Conservation (phyloP, 2,797 vertebrate genomes). For the Pelochelys cantorii region DNA sequence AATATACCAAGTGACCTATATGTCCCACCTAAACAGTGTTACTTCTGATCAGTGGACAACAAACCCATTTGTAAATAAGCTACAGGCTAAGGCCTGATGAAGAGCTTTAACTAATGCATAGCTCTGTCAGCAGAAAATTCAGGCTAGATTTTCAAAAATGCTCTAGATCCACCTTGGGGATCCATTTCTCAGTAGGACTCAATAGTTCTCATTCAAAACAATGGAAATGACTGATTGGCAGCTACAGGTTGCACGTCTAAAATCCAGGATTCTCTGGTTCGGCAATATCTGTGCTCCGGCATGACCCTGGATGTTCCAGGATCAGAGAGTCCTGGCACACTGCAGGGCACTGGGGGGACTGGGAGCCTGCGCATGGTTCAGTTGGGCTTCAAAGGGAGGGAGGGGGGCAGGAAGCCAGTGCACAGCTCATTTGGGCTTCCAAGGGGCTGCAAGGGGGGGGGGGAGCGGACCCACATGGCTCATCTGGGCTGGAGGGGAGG, state of each 20-base stretch:
- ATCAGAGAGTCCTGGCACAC: too few species aligned
- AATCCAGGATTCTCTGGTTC: too few species aligned
- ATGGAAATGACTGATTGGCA: not conserved
- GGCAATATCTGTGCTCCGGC: too few species aligned
- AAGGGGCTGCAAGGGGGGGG: too few species aligned
- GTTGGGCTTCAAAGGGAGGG: too few species aligned
- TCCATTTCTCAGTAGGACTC: not conserved
- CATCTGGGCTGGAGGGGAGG: too few species aligned
- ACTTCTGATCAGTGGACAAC: not conserved
- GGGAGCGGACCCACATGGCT: too few species aligned
- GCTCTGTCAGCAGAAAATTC: not conserved
- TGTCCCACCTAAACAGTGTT: not conserved
- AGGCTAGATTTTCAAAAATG: not conserved
- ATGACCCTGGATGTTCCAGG: too few species aligned
- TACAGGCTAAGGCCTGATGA: not conserved
- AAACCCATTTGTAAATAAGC: not conserved
- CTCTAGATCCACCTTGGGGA: not conserved
- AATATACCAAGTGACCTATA: not conserved
- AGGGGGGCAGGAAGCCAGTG: too few species aligned
- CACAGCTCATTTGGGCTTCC: too few species aligned
- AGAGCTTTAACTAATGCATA: not conserved
- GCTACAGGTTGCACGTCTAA: not conserved
- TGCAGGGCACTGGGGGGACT: too few species aligned
- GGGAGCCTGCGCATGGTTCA: too few species aligned
- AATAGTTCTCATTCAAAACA: not conserved